These are phyloP conservation scores for Yponomeuta plumbellus DNA, from an alignment of 2,888 invertebrate genomes.

Conservation along the genomic window DNA sequence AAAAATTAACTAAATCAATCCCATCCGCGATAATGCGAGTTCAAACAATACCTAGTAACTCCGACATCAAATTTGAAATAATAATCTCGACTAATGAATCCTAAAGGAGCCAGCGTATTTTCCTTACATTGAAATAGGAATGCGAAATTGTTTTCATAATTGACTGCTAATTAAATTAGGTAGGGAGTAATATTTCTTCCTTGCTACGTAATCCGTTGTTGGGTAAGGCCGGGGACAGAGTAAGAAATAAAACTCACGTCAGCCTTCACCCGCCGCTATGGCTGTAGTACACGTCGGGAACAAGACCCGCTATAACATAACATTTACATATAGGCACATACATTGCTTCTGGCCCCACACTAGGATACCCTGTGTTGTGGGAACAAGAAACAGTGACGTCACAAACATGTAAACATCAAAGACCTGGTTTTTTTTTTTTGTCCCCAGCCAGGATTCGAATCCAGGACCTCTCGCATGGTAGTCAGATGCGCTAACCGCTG, in stretches of 20 bases:
- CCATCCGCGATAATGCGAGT: not conserved
- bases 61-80: not conserved
- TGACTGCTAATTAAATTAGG: constrained; percentile 15
- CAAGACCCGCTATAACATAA: too few species aligned
- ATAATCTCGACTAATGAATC: not conserved
- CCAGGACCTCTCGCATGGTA: too few species aligned
- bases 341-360: too few species aligned
- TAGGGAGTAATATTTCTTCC: constrained; percentile 15
- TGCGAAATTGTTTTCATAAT: constrained; percentile 17
- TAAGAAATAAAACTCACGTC: not conserved
- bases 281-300: too few species aligned
- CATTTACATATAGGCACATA: too few species aligned
- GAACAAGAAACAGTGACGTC: too few species aligned
- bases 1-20: not conserved
- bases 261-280: too few species aligned
- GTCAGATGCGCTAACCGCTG: too few species aligned
- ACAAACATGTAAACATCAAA: too few species aligned
- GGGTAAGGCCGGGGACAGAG: not conserved
- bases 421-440: too few species aligned
- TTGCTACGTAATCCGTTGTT: constrained; percentile 6
- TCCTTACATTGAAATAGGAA: constrained; percentile 12
- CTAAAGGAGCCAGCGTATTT: constrained; percentile 18
- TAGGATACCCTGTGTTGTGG: too few species aligned
- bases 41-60: not conserved
- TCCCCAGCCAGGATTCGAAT: too few species aligned